Base-by-base conservation (phyloP, 2,888 invertebrate species). In the Drosophila fungiperda region DNA sequence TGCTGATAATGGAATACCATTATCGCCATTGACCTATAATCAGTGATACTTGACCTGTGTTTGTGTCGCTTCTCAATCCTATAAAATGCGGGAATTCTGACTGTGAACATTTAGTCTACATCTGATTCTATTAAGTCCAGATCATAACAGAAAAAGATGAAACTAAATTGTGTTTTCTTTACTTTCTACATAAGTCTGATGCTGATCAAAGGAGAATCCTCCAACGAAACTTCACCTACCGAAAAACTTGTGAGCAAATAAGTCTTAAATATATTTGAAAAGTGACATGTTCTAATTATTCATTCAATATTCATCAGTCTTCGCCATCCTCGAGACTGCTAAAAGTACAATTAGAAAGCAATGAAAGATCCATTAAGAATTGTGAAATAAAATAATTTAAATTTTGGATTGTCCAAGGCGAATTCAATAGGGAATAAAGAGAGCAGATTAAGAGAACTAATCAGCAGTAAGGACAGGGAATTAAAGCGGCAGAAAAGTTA, bases 301-400 rank as follows among this genome's bases (percentile, higher is more conserved):
- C n/a, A n/a, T n/a, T n/a, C n/a, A 20, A 45, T 15, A 15, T 4
- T 15, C 3, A 20, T 15, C 45, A 45, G 42, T 7, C 20, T 8
- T 45, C 3, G 7, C 1, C 7, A 3, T 7, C 20, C 20, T 20
- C 42, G 3, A 42, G 20, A 12, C 20, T 20, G 20, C 20, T 29
- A 29, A 29, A 29, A 29, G 29, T 29, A 29, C 29, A 29, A 29
- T 29, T 29, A 29, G 6, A 29, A 29, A 29, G 29, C 42, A 3
- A 20, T 20, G 6, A 42, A n/a, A n/a, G 9, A n/a, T 40, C 40
- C n/a, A n/a, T n/a, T n/a, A 40, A 40, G n/a, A 40, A n/a, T 17
- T n/a, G n/a, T 9, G 9, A n/a, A 40, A 40, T 40, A 1, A 1
- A 9, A n/a, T 0, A 40, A 0, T n/a, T n/a, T 9, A 0, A 9